phyloP scores from a whole-genome alignment of 2,113 vertebrate species.

The Chionis minor region DNA sequence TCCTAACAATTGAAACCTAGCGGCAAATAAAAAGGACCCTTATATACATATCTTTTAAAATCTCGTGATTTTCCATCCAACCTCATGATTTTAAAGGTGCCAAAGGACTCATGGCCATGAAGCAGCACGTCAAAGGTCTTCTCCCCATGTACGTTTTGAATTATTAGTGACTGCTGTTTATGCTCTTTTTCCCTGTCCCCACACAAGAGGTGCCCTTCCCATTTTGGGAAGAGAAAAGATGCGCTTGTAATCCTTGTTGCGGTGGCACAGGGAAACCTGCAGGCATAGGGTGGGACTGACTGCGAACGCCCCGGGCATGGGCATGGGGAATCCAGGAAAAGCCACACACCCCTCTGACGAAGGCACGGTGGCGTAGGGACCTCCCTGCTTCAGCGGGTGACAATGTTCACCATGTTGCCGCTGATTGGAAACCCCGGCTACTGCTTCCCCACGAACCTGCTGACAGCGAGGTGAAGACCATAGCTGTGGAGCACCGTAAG shows the following conservation, averaged over 20 bases:
- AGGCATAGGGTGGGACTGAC: neutral
- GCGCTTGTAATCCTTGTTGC: neutral
- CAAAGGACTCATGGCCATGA: neutral
- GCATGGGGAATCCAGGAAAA: neutral
- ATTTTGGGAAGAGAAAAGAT: neutral
- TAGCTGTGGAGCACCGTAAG: neutral
- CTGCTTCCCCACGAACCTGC: neutral
- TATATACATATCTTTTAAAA: neutral
- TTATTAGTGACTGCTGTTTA: neutral
- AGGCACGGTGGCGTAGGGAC: neutral
- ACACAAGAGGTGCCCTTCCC: neutral
- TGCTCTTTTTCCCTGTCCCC: neutral
- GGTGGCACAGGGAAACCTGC: neutral
- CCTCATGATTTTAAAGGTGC: neutral
- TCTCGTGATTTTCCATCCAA: neutral
- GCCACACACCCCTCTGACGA: accelerated
- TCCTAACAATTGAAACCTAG: neutral
- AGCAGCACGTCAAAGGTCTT: neutral
- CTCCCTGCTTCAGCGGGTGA: neutral
- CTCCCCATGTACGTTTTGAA: neutral
- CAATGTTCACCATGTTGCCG: neutral
- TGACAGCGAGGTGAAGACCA: neutral
- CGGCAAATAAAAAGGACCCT: neutral
- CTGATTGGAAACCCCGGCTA: neutral
- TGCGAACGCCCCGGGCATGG: neutral